Base-by-base conservation (phyloP, 2,888 invertebrate species). In the Sesamia inferens region DNA sequence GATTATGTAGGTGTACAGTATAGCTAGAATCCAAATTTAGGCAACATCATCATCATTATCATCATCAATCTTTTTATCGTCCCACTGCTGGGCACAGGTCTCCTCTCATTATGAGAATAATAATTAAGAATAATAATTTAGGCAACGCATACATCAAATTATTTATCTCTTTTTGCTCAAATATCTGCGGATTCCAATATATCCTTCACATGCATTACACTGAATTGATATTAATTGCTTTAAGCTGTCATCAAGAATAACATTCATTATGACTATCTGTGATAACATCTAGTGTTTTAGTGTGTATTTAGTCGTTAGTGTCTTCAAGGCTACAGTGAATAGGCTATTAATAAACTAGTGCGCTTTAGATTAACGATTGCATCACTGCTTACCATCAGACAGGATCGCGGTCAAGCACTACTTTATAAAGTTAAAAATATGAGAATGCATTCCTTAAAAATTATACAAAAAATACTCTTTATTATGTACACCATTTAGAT, bases 201-300 rank as follows among this genome's bases (percentile, higher is more conserved):
- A 77, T 69, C 24, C 22, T 51, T 55, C 61, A 51, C 14, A 68
- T 22, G 48, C 55, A 77, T 77, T 62, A 47, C 31, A 22, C 19
- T 69, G 14, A 75, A 69, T 62, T 75, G 48, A 62, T 77, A 57
- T 69, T 75, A 77, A 75, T 69, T 77, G 61, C 13, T 55, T 55
- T n/a, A 77, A 68, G 78, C 13, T 68, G 48, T 77, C 61, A 75
- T 55, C 48, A 6, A n/a, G 51, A 54, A 54, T 5, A 11, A 31
- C 11, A 11, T 48, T n/a, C 62, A 62, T 31, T 48, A 31, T 7
- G 31, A 42, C 31, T 48, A 42, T 55, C 42, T 68, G 54, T 3
- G 10, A 11, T 14, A 19, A 4, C 42, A 31, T 39, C 31, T 31
- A 31, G 31, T 31, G 31, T 31, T 31, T 31, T 31, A 31, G 31